phyloP scores from a whole-genome alignment of 2,113 vertebrate species.

The Eptesicus fuscus region DNA sequence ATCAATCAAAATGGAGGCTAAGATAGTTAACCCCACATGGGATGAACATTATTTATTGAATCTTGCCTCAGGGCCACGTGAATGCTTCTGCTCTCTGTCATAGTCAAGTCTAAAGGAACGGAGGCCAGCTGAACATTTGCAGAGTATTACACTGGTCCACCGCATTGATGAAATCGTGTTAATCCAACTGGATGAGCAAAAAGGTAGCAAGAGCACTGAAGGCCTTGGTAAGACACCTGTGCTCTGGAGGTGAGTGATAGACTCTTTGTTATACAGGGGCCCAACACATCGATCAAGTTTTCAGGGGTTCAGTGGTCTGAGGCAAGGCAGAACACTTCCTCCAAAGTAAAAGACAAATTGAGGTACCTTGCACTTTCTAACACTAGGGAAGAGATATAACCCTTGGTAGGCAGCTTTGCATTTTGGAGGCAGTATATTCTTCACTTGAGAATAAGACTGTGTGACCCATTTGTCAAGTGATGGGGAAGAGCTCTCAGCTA shows the following conservation, averaged over 20 bases:
- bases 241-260: not conserved
- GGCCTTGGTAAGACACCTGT: not conserved
- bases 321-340: not conserved
- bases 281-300: not conserved
- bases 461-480: not conserved
- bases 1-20: not conserved
- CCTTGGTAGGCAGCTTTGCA: not conserved
- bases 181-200: not conserved
- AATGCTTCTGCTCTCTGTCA: not conserved
- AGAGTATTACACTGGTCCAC: not conserved
- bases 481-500: not conserved
- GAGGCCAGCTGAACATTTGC: not conserved
- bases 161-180: not conserved
- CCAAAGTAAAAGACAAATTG: not conserved
- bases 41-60: not conserved
- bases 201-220: not conserved
- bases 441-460: not conserved
- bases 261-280: not conserved
- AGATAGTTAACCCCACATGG: not conserved
- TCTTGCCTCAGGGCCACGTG: not conserved
- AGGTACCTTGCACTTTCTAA: not conserved
- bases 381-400: not conserved
- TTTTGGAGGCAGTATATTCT: not conserved
- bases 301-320: not conserved
- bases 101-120: not conserved